Conservation (phyloP, 2,113 vertebrate species). For the Arenaria interpres region DNA sequence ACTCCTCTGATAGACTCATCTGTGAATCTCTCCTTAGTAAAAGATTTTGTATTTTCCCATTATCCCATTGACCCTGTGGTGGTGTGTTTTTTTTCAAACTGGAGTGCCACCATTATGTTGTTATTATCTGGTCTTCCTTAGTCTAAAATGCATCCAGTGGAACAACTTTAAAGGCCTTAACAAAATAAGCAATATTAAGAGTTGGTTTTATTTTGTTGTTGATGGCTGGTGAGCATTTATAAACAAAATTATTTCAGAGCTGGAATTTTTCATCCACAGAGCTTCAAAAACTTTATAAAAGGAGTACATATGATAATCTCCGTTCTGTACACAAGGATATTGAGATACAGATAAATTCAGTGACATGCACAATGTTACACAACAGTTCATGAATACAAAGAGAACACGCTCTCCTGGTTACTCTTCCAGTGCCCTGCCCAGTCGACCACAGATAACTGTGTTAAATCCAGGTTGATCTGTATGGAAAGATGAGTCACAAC, state of each 20-base stretch:
- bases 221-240: not conserved
- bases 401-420: not conserved
- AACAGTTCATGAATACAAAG: not conserved
- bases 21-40: not conserved
- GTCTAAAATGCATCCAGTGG: not conserved
- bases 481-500: not conserved
- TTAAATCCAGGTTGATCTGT: not conserved
- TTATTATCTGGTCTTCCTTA: not conserved
- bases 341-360: not conserved
- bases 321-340: not conserved
- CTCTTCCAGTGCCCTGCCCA: not conserved
- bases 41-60: not conserved
- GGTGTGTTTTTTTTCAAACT: not conserved
- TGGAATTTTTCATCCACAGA: not conserved
- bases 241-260: not conserved
- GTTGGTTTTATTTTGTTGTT: not conserved
- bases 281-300: not conserved
- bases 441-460: not conserved
- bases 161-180: not conserved
- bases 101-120: not conserved
- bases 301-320: not conserved
- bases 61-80: not conserved
- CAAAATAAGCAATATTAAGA: not conserved
- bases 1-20: not conserved
- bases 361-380: not conserved